Percentiles rank a stretch among this genome's conserved stretches.
phyloP scores from a whole-genome alignment of 2,797 vertebrate species.

The Leucoraja ocellata region DNA sequence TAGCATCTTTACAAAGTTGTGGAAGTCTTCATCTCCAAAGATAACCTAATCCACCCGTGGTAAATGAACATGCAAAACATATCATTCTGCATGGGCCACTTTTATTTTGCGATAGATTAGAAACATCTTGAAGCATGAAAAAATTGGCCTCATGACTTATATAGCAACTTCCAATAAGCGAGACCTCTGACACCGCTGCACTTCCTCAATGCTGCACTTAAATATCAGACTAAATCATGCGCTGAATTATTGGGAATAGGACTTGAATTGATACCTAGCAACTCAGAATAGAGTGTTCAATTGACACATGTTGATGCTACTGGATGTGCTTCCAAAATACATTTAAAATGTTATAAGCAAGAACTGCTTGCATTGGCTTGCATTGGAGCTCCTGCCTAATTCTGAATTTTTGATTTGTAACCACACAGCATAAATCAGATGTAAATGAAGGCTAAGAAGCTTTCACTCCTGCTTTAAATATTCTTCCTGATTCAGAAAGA shows the following conservation, averaged over 20 bases:
- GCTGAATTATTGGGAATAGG: background rate
- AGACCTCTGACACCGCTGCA: background rate
- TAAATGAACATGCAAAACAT: background rate
- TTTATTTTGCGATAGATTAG: background rate
- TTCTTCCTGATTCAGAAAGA: constrained; percentile 22
- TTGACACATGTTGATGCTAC: background rate
- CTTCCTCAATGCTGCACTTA: background rate
- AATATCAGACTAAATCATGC: background rate
- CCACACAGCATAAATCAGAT: background rate
- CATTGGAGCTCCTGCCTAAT: background rate
- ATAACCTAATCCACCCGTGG: no score
- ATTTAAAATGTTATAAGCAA: background rate
- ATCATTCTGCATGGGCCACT: background rate
- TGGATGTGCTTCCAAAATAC: background rate
- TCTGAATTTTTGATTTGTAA: background rate
- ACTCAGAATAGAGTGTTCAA: background rate
- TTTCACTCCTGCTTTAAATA: background rate
- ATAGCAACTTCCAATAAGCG: background rate
- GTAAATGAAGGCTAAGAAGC: background rate
- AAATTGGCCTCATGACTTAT: background rate
- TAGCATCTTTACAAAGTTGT: background rate
- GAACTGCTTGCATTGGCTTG: background rate
- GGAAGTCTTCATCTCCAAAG: background rate
- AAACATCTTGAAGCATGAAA: background rate
- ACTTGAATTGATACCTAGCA: background rate